These are phyloP conservation scores for Cephalopterus ornatus DNA, from an alignment of 2,113 vertebrate species.

Conservation along the genomic window DNA sequence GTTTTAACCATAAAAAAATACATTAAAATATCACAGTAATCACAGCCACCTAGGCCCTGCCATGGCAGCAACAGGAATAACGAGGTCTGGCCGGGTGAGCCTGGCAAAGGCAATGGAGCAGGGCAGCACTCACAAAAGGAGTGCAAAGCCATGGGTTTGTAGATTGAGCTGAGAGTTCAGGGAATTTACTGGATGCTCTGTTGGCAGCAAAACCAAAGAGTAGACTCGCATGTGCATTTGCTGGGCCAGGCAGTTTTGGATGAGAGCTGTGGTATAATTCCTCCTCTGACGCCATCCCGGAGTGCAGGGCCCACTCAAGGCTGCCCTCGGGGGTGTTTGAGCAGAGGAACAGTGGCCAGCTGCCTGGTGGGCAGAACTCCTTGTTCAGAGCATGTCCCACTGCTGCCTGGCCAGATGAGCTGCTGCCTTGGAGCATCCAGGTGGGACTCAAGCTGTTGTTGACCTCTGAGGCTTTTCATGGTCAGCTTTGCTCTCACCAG, in stretches of 20 bases:
- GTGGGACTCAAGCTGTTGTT: not conserved
- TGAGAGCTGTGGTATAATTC: not conserved
- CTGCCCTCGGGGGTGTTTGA: rapidly evolving
- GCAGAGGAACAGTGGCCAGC: not conserved
- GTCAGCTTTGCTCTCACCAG: not conserved
- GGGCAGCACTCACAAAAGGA: not conserved
- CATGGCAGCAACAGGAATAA: not conserved
- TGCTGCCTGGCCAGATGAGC: not conserved
- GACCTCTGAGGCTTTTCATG: not conserved
- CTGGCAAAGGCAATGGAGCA: not conserved
- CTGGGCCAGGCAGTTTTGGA: not conserved
- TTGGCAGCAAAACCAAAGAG: not conserved
- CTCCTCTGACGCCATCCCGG: not conserved
- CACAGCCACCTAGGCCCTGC: not conserved
- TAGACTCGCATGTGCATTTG: not conserved
- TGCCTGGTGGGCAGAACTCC: not conserved
- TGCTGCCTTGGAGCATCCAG: not conserved
- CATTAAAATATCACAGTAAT: not conserved
- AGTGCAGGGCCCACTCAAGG: not conserved
- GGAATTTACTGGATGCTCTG: not conserved
- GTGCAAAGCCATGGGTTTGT: not conserved
- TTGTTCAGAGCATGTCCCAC: not conserved
- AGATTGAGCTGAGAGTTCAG: not conserved
- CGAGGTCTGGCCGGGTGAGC: not conserved
- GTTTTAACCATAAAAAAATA: not conserved